Conservation (phyloP, 2,113 vertebrate species). For the Melospiza georgiana region DNA sequence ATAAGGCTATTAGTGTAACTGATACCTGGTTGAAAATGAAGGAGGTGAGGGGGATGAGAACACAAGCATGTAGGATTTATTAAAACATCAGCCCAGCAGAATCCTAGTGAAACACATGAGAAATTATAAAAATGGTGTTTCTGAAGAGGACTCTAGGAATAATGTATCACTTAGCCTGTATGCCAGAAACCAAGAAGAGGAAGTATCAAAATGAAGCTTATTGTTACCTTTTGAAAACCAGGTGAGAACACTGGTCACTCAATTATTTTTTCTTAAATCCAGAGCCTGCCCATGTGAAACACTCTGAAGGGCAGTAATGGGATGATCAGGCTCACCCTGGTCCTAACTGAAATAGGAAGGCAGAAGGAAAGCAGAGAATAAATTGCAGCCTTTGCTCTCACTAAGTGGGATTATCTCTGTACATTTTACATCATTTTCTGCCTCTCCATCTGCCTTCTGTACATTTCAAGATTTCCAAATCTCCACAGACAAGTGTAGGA, state of each 20-base stretch:
- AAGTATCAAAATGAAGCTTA: background rate
- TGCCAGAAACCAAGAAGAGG: background rate
- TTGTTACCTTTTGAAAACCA: background rate
- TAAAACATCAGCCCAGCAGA: background rate
- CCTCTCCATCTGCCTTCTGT: background rate
- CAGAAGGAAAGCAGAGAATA: background rate
- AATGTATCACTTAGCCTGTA: background rate
- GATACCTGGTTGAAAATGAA: constrained; percentile 25
- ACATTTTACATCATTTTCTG: background rate
- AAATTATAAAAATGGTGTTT: background rate
- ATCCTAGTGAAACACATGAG: background rate
- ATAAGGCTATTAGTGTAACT: constrained; percentile 19
- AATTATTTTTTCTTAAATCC: background rate
- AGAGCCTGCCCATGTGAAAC: background rate
- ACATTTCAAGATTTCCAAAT: background rate
- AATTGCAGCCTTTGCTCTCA: background rate
- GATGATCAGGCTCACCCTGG: background rate
- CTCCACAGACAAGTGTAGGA: background rate
- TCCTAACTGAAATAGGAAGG: background rate
- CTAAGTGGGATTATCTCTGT: background rate
- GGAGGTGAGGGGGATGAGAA: background rate
- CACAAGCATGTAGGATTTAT: background rate
- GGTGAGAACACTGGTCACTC: background rate
- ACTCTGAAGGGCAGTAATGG: background rate
- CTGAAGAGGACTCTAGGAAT: background rate